Percentiles rank a stretch among this genome's conserved stretches.
Conservation (phyloP, 2,113 vertebrate species). For the Dendropsophus ebraccatus region DNA sequence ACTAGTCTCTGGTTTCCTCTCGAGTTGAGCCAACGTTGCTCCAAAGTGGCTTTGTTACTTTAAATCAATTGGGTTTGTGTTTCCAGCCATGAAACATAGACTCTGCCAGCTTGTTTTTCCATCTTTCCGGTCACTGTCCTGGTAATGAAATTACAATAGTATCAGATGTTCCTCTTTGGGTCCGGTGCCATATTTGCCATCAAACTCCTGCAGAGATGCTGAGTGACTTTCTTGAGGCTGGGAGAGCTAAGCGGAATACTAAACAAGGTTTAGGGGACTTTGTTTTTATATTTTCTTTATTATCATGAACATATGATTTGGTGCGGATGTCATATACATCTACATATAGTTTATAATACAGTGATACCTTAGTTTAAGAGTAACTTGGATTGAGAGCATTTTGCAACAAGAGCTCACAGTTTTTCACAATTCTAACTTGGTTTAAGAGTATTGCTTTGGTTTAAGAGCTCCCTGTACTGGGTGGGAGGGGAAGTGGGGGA, state of each 20-base stretch:
- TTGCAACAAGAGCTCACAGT: no score
- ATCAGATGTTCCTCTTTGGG: conserved; percentile 1
- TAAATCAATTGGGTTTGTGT: conserved; percentile 23
- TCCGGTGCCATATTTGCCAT: neutral
- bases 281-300: no score
- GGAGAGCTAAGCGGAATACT: neutral
- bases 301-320: neutral
- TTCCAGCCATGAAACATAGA: conserved; percentile 11
- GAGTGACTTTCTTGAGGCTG: neutral
- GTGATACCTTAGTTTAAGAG: no score
- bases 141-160: conserved; percentile 11
- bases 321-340: neutral
- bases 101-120: conserved; percentile 17
- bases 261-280: neutral
- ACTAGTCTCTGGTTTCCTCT: neutral
- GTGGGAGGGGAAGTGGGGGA: no score
- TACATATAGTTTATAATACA: neutral
- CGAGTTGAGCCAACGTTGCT: neutral
- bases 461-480: no score
- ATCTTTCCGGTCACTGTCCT: conserved; percentile 14
- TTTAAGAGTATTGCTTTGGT: no score
- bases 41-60: conserved; percentile 14
- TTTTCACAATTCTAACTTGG: no score
- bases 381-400: no score
- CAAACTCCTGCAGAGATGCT: neutral